Evolutionary conservation across 2,797 vertebrate species (phyloP).

Genomic region (Pteropus rufus): DNA sequence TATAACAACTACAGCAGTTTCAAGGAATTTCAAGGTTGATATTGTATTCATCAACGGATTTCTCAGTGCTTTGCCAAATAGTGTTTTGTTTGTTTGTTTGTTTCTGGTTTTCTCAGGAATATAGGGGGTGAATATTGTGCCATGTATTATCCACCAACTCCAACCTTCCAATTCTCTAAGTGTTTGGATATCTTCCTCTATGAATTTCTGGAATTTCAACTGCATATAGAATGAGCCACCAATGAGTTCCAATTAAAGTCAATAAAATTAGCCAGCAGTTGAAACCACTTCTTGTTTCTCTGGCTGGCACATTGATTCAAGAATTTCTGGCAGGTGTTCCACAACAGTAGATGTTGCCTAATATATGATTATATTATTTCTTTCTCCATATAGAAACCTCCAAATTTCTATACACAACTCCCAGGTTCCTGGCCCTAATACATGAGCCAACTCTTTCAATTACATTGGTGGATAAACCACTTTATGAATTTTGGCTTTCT

Average conservation of each 20-base stretch:
- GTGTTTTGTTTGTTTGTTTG: background rate
- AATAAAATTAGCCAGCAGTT: background rate
- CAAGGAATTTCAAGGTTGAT: background rate
- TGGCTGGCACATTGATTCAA: background rate
- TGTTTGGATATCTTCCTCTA: background rate
- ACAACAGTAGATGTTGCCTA: background rate
- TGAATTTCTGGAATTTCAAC: background rate
- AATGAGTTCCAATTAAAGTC: background rate
- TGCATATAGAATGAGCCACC: background rate
- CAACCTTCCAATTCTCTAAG: background rate
- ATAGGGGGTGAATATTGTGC: background rate
- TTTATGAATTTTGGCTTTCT: background rate
- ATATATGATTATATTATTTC: background rate
- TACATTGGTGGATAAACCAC: background rate
- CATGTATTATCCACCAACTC: background rate
- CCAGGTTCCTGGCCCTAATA: background rate
- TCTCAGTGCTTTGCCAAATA: background rate
- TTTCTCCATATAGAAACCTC: background rate
- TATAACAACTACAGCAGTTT: background rate
- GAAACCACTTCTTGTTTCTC: background rate
- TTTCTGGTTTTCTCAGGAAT: background rate
- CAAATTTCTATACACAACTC: background rate
- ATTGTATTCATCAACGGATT: background rate
- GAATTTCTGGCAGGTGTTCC: background rate
- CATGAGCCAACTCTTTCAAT: background rate